Evolutionary conservation across 2,113 vertebrate genomes (phyloP), one percentile per base, ranked within the genome.

Genomic region (Montifringilla adamsi): DNA sequence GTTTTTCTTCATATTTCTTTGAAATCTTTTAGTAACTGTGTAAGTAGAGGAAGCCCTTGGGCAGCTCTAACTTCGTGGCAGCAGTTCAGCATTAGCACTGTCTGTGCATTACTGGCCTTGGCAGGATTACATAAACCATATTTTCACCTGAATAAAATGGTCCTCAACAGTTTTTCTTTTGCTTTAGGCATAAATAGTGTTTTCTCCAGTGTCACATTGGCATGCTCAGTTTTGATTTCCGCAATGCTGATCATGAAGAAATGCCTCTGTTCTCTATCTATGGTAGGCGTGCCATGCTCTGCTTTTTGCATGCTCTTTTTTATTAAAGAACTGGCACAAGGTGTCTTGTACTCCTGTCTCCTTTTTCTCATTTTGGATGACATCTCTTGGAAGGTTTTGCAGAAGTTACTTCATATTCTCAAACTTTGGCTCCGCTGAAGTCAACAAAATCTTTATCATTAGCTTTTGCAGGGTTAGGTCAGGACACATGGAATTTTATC

Each of bases 91-190:
- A 64, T 66, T 55, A 89, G 76, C 77, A 55, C 7, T 73, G 44
- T 53, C 70, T 85, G 31, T 49, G 44, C 4, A 2, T 89, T 77
- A 85, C 33, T 86, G 74, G 46, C 86, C 64, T 77, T 96, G 80
- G 62, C 74, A 85, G 46, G 26, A 75, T 75, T 75, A 31, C 39
- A 56, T 67, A 92, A 83, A 75, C 50, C 22, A 0, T 90, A 67
- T 90, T 94, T 91, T 79, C 70, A 94, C 89, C 89, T 88, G 79
- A 74, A 60, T 67, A 60, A 93, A 78, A 73, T 66, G 23, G 63
- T 93, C 60, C 82, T 93, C 60, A 78, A 15, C 44, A 75, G 20
- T 55, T 94, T 86, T 69, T 59, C 26, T 41, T 84, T 84, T 56
- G 28, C 68, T 95, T 72, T 90, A 82, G 72, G 69, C 39, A 14